Conservation (phyloP, 2,113 vertebrate genomes). For the Symphodus melops region DNA sequence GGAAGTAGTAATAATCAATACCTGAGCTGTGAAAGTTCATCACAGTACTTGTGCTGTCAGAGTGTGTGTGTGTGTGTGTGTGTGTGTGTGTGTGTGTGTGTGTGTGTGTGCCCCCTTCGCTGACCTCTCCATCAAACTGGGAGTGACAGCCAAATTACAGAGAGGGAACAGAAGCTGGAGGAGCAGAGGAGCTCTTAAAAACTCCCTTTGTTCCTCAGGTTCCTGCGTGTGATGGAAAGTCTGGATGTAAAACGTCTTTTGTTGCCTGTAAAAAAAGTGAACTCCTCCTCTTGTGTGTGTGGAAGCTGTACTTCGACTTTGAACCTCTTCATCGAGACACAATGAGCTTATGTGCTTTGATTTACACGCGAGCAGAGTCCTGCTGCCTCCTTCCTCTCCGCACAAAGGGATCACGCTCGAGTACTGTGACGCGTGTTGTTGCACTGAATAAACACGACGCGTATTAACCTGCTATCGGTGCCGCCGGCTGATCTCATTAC, state of each 20-base stretch:
- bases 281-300: neutral
- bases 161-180: too few relatives aligned
- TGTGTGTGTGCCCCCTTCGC: too few relatives aligned
- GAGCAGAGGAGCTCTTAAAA: too few relatives aligned
- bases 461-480: neutral
- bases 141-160: too few relatives aligned
- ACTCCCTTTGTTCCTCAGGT: neutral
- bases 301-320: slow-evolving; percentile 10
- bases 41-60: too few relatives aligned
- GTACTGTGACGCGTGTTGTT: neutral
- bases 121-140: too few relatives aligned
- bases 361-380: slow-evolving; percentile 7
- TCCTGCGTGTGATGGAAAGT: neutral
- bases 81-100: too few relatives aligned
- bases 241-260: neutral
- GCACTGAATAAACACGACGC: slow-evolving; percentile 10
- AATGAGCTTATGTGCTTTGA: slow-evolving; percentile 29
- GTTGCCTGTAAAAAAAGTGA: neutral
- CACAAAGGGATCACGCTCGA: neutral
- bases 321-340: slow-evolving; percentile 3
- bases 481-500: slow-evolving; percentile 9
- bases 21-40: too few relatives aligned
- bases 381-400: neutral
- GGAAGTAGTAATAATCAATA: too few relatives aligned
- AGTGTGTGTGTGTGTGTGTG: too few relatives aligned